phyloP scores from a whole-genome alignment of 2,113 vertebrate genomes.

The Pomatostomus ruficeps region DNA sequence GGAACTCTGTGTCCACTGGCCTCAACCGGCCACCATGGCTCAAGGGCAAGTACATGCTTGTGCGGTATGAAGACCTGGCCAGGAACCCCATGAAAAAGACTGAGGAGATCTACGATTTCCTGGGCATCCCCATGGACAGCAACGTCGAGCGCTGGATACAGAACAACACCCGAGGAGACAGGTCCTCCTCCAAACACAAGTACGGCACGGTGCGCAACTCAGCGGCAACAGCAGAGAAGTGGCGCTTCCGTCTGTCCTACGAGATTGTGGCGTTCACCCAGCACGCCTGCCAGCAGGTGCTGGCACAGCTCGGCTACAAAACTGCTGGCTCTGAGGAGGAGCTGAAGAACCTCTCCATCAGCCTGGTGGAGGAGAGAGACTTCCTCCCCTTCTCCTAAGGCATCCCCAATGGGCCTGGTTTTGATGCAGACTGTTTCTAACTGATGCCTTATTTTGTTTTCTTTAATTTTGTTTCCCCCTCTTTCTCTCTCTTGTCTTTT shows the following conservation, averaged over 20 bases:
- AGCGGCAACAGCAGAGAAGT: slow-evolving; percentile 90
- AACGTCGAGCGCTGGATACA: slow-evolving; percentile 92
- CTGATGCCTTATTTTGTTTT: slow-evolving; percentile 86
- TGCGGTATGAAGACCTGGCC: slow-evolving; percentile 95
- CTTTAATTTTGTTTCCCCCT: neutral
- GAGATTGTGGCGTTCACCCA: slow-evolving; percentile 94
- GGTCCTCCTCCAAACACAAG: slow-evolving; percentile 90
- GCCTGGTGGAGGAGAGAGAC: slow-evolving; percentile 89
- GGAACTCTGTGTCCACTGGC: slow-evolving; percentile 88
- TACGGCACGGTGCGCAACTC: slow-evolving; percentile 93
- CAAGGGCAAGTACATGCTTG: slow-evolving; percentile 94
- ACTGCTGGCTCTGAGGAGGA: slow-evolving; percentile 83
- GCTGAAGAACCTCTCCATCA: slow-evolving; percentile 89
- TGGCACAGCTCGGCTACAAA: slow-evolving; percentile 90
- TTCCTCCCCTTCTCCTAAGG: slow-evolving; percentile 92
- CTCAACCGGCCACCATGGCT: slow-evolving; percentile 87
- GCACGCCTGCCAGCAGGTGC: slow-evolving; percentile 85
- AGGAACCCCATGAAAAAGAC: slow-evolving; percentile 91
- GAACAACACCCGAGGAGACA: slow-evolving; percentile 90
- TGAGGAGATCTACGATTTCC: slow-evolving; percentile 90
- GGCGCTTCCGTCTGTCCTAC: slow-evolving; percentile 91
- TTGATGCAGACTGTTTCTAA: slow-evolving; percentile 81
- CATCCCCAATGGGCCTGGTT: slow-evolving; percentile 46
- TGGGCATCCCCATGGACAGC: slow-evolving; percentile 88
- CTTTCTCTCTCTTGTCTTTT: slow-evolving; percentile 17